Base-by-base conservation (phyloP, 2,888 invertebrate genomes). In the Xestobium rufovillosum region DNA sequence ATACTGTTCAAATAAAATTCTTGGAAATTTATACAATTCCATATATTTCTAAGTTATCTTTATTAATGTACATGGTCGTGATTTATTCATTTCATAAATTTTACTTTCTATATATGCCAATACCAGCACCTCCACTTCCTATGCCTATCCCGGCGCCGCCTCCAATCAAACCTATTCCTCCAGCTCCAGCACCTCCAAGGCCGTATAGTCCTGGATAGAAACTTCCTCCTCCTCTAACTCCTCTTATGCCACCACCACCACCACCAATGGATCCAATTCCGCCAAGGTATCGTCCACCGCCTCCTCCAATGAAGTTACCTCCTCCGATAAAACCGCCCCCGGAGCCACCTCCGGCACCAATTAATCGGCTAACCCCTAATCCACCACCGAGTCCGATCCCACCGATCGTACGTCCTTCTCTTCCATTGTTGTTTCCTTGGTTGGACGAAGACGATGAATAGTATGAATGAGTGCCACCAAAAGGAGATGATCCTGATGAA, bases 271-370 rank as follows among this genome's bases (percentile, higher is more conserved):
- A 19, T 8, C 23, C 23, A n/a, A n/a, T n/a, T 19, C 23, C 23
- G 23, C 6, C 23, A n/a, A 6, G 6, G 23, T n/a, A 8, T 6
- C 23, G n/a, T 19, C 23, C 23, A n/a, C 6, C 23, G 23, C 23
- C 23, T 19, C 6, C 6, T 19, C 23, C 23, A 8, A 19, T 19
- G 23, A n/a, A 19, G n/a, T n/a, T n/a, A n/a, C 23, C 23, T 6
- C 6, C 6, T 8, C 23, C 23, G n/a, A 19, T 19, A 19, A 19
- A 19, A n/a, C 6, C 6, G n/a, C 23, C 23, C 23, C 23, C 23
- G 23, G 23, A 19, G 23, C 23, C 23, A n/a, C 23, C 23, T 6
- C 23, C 23, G 23, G 23, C 6, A 19, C 23, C 23, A n/a, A 19
- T 19, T 6, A 19, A 19, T 6, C 6, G n/a, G 23, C n/a, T n/a